Evolutionary conservation across 2,113 vertebrate genomes (phyloP).

Genomic region (Casuarius casuarius): DNA sequence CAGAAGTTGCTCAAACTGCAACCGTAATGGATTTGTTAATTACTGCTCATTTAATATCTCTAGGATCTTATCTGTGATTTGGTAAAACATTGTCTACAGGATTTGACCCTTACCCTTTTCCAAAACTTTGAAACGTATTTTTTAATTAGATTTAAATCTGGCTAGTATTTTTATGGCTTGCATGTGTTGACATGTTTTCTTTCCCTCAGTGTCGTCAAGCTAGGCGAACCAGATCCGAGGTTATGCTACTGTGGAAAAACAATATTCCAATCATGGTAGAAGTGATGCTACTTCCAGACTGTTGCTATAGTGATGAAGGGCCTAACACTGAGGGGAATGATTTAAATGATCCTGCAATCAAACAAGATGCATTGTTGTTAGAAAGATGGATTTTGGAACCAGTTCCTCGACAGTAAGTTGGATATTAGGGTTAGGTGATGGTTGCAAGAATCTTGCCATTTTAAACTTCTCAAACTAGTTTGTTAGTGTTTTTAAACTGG

Average conservation of each 20-base stretch:
- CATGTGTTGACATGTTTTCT: not conserved
- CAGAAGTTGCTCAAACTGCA: not conserved
- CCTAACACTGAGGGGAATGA: slow-evolving; percentile 88
- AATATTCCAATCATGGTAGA: slow-evolving; percentile 98
- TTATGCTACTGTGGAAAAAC: slow-evolving; percentile 93
- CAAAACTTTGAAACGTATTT: not conserved
- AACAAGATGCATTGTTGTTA: slow-evolving; percentile 93
- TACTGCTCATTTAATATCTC: not conserved
- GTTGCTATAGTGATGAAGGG: slow-evolving; percentile 96
- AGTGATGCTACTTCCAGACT: slow-evolving; percentile 97
- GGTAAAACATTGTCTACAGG: not conserved
- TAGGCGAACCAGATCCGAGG: slow-evolving; percentile 91
- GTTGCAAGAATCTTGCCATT: not conserved
- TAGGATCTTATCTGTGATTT: not conserved
- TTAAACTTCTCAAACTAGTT: not conserved
- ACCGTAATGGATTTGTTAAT: not conserved
- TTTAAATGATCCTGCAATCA: slow-evolving; percentile 93
- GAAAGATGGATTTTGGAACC: slow-evolving; percentile 97
- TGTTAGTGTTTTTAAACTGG: not conserved
- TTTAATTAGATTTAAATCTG: not conserved
- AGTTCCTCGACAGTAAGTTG: slow-evolving; percentile 93
- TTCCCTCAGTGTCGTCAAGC: slow-evolving; percentile 91
- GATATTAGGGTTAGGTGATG: not conserved
- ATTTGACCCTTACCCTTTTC: not conserved
- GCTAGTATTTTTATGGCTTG: not conserved